phyloP scores from a whole-genome alignment of 2,797 vertebrate genomes.

The Semaprochilodus insignis region DNA sequence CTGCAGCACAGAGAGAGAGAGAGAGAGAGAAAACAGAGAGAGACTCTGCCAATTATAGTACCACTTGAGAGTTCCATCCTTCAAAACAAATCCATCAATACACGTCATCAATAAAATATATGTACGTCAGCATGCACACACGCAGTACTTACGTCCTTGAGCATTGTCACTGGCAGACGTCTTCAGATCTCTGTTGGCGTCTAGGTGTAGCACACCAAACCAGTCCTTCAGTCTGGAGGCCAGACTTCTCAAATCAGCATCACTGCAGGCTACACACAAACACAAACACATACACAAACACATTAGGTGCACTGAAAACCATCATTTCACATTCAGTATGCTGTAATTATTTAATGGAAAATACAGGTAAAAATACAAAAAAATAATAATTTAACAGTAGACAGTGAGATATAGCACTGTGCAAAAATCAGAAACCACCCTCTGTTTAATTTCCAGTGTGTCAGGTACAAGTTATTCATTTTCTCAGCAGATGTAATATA shows the following conservation, averaged over 20 bases:
- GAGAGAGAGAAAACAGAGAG: too few relatives aligned
- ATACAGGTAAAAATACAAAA: too few relatives aligned
- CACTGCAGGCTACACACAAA: conserved; percentile 79
- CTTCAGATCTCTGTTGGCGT: conserved; percentile 84
- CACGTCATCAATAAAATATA: neutral
- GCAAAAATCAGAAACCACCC: too few relatives aligned
- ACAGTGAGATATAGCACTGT: too few relatives aligned
- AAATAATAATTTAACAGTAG: too few relatives aligned
- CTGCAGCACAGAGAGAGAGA: conserved; percentile 66
- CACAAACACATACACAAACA: conserved; percentile 10
- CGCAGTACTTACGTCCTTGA: conserved; percentile 74
- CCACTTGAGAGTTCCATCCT: neutral
- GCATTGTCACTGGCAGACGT: conserved; percentile 72
- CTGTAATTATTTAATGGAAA: too few relatives aligned
- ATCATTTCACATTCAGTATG: too few relatives aligned
- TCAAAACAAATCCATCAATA: neutral
- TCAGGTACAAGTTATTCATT: too few relatives aligned
- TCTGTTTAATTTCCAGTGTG: too few relatives aligned
- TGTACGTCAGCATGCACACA: neutral
- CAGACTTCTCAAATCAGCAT: conserved; percentile 82
- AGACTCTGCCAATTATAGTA: too few relatives aligned
- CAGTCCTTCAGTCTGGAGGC: conserved; percentile 95
- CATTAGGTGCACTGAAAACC: neutral
- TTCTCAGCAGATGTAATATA: too few relatives aligned
- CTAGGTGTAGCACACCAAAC: conserved; percentile 93